Base-by-base conservation (phyloP, 1,140 invertebrate species). In the Octopus sinensis region DNA sequence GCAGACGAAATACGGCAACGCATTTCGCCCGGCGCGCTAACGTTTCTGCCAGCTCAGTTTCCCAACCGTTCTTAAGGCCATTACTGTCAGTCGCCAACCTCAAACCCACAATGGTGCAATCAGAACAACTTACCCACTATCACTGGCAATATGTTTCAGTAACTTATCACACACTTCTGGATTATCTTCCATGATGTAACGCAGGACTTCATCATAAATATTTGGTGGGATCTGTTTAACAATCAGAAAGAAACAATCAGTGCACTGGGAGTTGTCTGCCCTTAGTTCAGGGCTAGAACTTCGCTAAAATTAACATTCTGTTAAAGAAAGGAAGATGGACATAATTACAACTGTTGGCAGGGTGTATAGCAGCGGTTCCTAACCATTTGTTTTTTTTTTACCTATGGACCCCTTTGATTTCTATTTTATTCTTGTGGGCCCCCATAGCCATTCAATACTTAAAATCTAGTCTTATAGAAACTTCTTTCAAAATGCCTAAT, bases 151-250 rank as follows among this genome's bases (percentile, higher is more conserved):
- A 85, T 86, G 92, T 89, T 91, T 88, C 81, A 95, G 91, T 75
- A 95, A 90, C 75, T 92, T 89, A 90, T 96, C 95, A 71, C 96
- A 91, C 73, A 93, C 93, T 56, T 94, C 94, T 76, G 96, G 96
- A 90, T 95, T 93, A 43, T 92, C 93, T 87, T 96, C 95, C 90
- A 96, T 93, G 91, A 97, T 93, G 86, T 95, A 93, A 9, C 95
- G 92, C 89, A 97, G 96, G 23, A 96, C 93, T 87, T 96, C 95
- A 88, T 97, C 95, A 80, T 96, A 89, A 51, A 96, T 89, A 83
- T 95, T 95, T 5, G 95, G 93, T 13, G 95, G 92, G 76, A 97
- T 88, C 92, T 93, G 86, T n/a, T 86, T 84, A 75, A 71, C 13
- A 73, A 53, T 68, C 62, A 68, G 30, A 43, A 43, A 43, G 30